Conservation (phyloP, 2,797 vertebrate genomes). For the Setipinna tenuifilis region DNA sequence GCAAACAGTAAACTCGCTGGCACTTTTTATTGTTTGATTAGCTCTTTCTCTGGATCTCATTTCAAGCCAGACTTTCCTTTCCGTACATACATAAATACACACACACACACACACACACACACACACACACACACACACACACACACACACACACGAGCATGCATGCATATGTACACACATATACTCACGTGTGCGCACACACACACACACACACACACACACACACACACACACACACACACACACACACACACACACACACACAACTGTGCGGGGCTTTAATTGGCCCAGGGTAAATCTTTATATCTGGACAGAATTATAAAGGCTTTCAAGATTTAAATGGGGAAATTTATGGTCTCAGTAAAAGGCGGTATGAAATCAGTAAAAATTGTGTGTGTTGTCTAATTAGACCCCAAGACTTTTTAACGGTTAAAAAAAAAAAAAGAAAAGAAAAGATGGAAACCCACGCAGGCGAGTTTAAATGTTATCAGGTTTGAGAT, state of each 20-base stretch:
- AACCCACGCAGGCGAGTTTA: conserved; percentile 13
- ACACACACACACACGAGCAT: neutral
- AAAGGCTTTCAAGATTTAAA: conserved; percentile 60
- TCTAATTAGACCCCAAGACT: conserved; percentile 50
- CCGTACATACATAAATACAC: neutral
- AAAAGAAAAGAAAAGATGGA: conserved; percentile 30
- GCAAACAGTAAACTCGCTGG: conserved; percentile 50
- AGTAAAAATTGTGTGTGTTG: conserved; percentile 47
- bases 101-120: too few species aligned
- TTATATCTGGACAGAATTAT: conserved; percentile 52
- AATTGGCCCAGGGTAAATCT: conserved; percentile 55
- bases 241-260: neutral
- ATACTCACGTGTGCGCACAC: conserved; percentile 8
- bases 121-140: too few species aligned
- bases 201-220: conserved; percentile 1
- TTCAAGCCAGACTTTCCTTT: conserved; percentile 34
- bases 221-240: neutral
- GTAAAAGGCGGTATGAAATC: conserved; percentile 53
- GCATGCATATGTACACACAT: neutral
- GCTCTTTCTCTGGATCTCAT: conserved; percentile 47
- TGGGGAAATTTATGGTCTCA: conserved; percentile 47
- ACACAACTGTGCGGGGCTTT: conserved; percentile 47
- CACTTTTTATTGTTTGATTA: conserved; percentile 54
- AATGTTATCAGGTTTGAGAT: conserved; percentile 39
- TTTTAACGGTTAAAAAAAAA: conserved; percentile 5